Evolutionary conservation across 2,113 vertebrate species (phyloP), one percentile per base, ranked within the genome.

Genomic region (Trinectes maculatus): DNA sequence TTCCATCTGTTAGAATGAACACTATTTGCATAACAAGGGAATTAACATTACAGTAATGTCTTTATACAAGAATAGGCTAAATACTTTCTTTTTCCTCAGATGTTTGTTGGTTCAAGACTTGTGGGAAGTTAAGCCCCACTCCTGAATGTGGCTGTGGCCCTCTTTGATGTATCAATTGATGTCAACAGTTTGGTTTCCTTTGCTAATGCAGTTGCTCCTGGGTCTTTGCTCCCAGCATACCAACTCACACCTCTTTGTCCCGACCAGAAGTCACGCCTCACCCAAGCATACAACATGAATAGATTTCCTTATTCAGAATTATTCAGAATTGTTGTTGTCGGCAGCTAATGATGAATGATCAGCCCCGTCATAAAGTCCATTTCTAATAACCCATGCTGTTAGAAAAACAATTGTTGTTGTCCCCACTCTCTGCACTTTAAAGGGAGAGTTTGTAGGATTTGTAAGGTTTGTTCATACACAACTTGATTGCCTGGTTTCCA

Each of bases 401-500:
- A 76, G 16, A 52, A 71, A 74, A 85, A 78, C 73, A 71, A 70
- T 75, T 37, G 43, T 83, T 69, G n/a, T n/a, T n/a, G n/a, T n/a
- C n/a, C n/a, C n/a, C n/a, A n/a, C n/a, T n/a, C n/a, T n/a, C 24
- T 74, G 75, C 43, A 42, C 71, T 80, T 80, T 51, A 34, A 79
- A 42, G 39, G 39, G 21, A n/a, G 74, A 73, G 76, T 67, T 80
- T 85, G 43, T 29, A 43, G 49, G n/a, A 61, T 62, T 64, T 68
- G 58, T 57, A 60, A 53, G 31, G 67, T 77, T 78, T 70, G 77
- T 85, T 85, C 68, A 55, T 91, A 77, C 74, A 86, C 62, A 58
- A 71, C 46, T 85, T 42, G 53, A 90, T 71, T 33, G 79, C 87
- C 65, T 81, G 79, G 87, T 91, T 85, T 92, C 92, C 92, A 91